These are phyloP conservation scores for Uropetala carovei DNA, from an alignment of 2,888 invertebrate species.

Conservation along the genomic window DNA sequence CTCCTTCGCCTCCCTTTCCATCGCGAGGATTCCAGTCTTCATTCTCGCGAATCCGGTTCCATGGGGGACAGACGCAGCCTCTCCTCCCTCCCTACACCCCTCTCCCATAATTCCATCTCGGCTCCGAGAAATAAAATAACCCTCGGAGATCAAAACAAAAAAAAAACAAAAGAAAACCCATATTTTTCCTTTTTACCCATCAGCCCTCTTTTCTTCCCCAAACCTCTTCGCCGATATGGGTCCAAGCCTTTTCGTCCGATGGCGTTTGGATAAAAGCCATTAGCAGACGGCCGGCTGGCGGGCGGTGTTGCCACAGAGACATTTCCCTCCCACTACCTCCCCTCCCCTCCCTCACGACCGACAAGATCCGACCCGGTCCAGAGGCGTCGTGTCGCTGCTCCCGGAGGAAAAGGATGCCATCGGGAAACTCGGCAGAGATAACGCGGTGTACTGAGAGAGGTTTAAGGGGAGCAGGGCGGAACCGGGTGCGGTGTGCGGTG, in stretches of 20 bases:
- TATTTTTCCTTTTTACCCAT: not conserved
- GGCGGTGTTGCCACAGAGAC: slow-evolving; percentile 36
- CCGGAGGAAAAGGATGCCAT: not conserved
- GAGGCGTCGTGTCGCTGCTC: not conserved
- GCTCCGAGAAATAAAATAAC: no score
- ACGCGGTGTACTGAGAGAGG: not conserved
- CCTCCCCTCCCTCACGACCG: no score
- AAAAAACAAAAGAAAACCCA: not conserved
- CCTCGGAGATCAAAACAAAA: not conserved
- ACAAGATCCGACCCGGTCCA: not conserved
- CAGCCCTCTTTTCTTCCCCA: not conserved
- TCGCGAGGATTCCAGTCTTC: not conserved
- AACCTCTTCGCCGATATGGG: slow-evolving; percentile 5
- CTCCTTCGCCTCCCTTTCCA: not conserved
- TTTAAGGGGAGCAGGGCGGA: not conserved
- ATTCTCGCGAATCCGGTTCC: slow-evolving; percentile 8
- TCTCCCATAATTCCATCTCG: no score
- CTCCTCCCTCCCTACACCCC: not conserved
- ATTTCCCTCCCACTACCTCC: not conserved
- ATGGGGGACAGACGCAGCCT: not conserved
- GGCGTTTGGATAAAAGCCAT: slow-evolving; percentile 36
- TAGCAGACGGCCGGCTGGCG: slow-evolving; percentile 1
- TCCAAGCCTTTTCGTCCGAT: slow-evolving; percentile 1
- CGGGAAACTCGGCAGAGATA: not conserved
- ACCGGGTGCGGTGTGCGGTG: not conserved